These are phyloP conservation scores for Dryoscopus gambensis DNA, from an alignment of 2,113 vertebrate genomes.

Conservation along the genomic window DNA sequence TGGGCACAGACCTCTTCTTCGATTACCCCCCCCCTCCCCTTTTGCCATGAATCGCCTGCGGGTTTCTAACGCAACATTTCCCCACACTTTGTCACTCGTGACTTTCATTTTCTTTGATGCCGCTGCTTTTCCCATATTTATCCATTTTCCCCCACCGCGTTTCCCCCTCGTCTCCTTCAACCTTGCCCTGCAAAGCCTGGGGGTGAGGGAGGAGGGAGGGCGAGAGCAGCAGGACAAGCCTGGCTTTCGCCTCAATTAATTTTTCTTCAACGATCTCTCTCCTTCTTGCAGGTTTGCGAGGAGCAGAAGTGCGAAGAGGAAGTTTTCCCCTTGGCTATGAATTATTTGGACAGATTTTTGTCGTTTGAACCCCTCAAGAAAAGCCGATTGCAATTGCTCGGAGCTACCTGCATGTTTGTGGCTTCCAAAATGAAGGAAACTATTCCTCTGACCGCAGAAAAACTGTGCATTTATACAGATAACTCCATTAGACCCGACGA, in stretches of 20 bases:
- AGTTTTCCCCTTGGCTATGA: constrained; percentile 97
- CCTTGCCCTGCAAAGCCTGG: constrained; percentile 21
- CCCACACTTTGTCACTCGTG: constrained; percentile 1
- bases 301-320: constrained; percentile 98
- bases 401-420: constrained; percentile 96
- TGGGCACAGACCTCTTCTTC: not conserved
- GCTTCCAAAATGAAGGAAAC: constrained; percentile 99
- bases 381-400: constrained; percentile 89
- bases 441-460: constrained; percentile 92
- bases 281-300: constrained; percentile 85
- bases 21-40: not conserved
- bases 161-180: not conserved
- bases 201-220: not conserved
- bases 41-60: not conserved
- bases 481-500: constrained; percentile 91
- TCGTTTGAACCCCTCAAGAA: constrained; percentile 92
- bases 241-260: not conserved
- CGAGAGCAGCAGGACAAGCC: not conserved
- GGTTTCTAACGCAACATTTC: constrained; percentile 19
- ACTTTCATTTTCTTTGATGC: constrained; percentile 13
- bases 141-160: not conserved
- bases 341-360: constrained; percentile 97
- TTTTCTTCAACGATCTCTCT: constrained; percentile 15
- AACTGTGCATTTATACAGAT: constrained; percentile 96
- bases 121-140: not conserved